Base-by-base conservation (phyloP, 2,113 vertebrate genomes). In the Centropus bengalensis region DNA sequence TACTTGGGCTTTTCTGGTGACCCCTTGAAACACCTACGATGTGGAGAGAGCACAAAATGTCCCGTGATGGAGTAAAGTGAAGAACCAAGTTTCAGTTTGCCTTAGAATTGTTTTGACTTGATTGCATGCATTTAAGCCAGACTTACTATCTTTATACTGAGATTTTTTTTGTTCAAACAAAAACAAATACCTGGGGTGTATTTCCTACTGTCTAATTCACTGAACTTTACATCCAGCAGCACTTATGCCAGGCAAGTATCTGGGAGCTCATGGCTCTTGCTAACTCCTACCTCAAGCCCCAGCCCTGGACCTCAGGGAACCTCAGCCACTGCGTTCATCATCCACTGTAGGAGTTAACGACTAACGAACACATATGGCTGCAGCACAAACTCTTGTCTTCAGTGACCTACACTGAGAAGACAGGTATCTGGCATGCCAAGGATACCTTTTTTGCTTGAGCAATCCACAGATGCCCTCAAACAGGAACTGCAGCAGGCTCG, bases 341-440 rank as follows among this genome's bases (percentile, higher is more conserved):
- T 10, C 30, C n/a, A 13, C 18, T 5, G 11, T 4, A 42, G 62
- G 40, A 75, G 32, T 17, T 71, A 42, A 8, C 42, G 38, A 44
- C 22, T 68, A 63, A 54, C 22, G 51, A 78, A 68, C 0, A 0
- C 36, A 10, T 1, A 28, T 6, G 28, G 33, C 68, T 67, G 40
- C 54, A 81, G 80, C 62, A 73, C 40, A 38, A 49, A 49, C 0
- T 15, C 36, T 18, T 6, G 8, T 55, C 38, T 51, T 54, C 71
- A 66, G 62, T 12, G 32, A 38, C 44, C 55, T 60, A 14, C 6
- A 56, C 38, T 64, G 54, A 70, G 76, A 54, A 80, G 49, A 44
- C 22, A 60, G 42, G 10, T 44, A 28, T 22, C 44, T 68, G 33
- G 20, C 45, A 49, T 8, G 21, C 15, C 64, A 86, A 36, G 55